Conservation (phyloP, 1,140 invertebrate genomes). For the Oryctes rhinoceros region DNA sequence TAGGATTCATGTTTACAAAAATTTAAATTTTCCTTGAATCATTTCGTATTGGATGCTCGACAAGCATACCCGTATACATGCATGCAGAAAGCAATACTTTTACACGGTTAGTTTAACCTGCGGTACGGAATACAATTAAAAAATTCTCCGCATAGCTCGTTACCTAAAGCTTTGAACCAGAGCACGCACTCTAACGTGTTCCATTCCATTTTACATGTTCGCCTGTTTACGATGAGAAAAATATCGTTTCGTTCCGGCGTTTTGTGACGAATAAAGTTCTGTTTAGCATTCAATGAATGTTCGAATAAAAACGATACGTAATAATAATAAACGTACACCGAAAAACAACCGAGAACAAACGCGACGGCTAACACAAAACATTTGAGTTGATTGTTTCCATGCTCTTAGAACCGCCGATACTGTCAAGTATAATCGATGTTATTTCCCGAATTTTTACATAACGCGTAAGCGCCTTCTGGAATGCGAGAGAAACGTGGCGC, state of each 20-base stretch:
- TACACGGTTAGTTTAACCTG: conserved; percentile 21
- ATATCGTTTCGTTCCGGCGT: background rate
- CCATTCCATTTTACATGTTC: background rate
- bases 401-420: no score
- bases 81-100: conserved; percentile 23
- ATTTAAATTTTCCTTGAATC: background rate
- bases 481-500: no score
- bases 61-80: conserved; percentile 4
- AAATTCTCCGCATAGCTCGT: conserved; percentile 24
- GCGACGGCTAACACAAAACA: no score
- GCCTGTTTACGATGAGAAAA: background rate
- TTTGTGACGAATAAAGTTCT: no score
- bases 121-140: conserved; percentile 26
- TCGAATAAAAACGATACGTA: no score
- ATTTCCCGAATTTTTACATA: no score
- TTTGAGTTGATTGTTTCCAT: no score
- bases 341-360: no score
- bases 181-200: background rate
- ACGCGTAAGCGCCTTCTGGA: no score
- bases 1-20: background rate
- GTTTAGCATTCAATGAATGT: no score
- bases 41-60: background rate
- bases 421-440: no score
- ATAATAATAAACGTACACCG: no score
- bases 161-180: conserved; percentile 6